Percentiles rank a stretch among this genome's conserved stretches.
Evolutionary conservation across 2,113 vertebrate genomes (phyloP).

Genomic region (Psephotus haematonotus): DNA sequence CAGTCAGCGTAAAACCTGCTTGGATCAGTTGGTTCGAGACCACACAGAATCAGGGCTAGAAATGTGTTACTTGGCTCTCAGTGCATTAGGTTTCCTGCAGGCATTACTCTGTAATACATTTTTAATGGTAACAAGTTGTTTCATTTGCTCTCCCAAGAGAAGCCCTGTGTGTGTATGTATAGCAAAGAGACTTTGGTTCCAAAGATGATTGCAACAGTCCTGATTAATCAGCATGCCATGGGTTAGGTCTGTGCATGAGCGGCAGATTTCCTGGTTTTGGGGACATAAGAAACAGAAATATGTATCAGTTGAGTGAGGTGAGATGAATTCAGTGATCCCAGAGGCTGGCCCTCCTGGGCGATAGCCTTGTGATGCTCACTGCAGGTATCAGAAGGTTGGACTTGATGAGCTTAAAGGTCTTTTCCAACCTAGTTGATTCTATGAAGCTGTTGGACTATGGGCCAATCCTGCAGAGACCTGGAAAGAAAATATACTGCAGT

Average conservation of each 20-base stretch:
- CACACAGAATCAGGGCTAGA: background rate
- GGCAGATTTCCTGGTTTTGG: background rate
- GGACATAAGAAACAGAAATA: background rate
- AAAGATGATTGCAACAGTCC: background rate
- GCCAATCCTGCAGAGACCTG: background rate
- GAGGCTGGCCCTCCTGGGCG: background rate
- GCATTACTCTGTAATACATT: background rate
- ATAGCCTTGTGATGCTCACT: rapidly evolving
- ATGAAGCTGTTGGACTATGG: background rate
- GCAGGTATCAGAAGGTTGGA: background rate
- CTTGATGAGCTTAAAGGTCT: background rate
- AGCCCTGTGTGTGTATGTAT: background rate
- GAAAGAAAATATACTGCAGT: background rate
- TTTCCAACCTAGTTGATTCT: background rate
- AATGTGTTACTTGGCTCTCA: background rate
- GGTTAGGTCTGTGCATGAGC: background rate
- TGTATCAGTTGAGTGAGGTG: background rate
- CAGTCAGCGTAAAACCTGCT: background rate
- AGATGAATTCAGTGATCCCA: background rate
- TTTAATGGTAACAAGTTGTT: slow-evolving; percentile 23
- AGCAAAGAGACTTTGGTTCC: background rate
- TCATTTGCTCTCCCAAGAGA: background rate
- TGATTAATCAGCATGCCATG: background rate
- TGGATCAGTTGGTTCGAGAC: background rate
- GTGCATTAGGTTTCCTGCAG: background rate